Conservation (phyloP, 2,888 invertebrate species). For the Epistrophe grossulariae region DNA sequence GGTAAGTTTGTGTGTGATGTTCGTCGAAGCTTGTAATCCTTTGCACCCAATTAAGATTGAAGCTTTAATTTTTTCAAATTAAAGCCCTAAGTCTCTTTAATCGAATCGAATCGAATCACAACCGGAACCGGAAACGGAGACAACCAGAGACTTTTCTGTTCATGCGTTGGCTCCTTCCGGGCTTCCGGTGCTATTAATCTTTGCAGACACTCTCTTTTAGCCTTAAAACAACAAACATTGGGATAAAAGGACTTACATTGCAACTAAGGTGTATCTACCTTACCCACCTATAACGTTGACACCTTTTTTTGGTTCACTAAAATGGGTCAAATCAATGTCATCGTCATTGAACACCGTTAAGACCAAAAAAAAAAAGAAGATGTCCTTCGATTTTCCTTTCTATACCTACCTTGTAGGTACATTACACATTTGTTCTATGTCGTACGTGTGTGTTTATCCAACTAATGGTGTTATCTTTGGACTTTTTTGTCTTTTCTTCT, state of each 20-base stretch:
- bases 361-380: not conserved
- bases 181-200: constrained; percentile 38
- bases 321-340: constrained; percentile 70
- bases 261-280: not conserved
- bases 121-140: not conserved
- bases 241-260: constrained; percentile 61
- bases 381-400: constrained; percentile 4
- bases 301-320: constrained; percentile 37
- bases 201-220: constrained; percentile 24
- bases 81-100: constrained; percentile 18
- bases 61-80: constrained; percentile 27
- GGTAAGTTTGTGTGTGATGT: not conserved
- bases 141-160: constrained; percentile 7
- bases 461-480: constrained; percentile 73
- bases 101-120: constrained; percentile 16
- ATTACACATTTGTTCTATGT: not conserved
- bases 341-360: constrained; percentile 39
- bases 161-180: constrained; percentile 29
- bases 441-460: constrained; percentile 62
- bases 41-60: constrained; percentile 54
- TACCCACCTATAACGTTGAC: constrained; percentile 25
- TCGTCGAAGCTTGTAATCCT: constrained; percentile 24
- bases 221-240: constrained; percentile 57
- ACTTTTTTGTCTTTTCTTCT: constrained; percentile 23
- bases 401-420: not conserved